Conservation (phyloP, 2,113 vertebrate species). For the Xyrauchen texanus region DNA sequence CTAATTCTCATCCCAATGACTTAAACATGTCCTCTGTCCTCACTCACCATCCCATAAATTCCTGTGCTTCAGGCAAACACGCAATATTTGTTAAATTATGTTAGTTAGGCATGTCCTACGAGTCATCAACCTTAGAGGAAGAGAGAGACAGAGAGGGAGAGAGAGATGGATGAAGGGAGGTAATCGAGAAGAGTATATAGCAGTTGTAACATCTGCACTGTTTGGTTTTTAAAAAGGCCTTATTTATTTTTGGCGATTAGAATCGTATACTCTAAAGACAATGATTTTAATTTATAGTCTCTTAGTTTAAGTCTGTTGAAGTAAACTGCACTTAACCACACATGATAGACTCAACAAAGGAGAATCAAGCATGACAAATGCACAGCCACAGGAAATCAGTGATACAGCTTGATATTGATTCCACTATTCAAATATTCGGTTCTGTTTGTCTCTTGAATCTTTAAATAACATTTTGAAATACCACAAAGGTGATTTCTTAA, state of each 20-base stretch:
- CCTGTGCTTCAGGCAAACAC: slow-evolving; percentile 57
- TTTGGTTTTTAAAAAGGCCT: slow-evolving; percentile 33
- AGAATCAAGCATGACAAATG: slow-evolving; percentile 32
- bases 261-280: slow-evolving; percentile 25
- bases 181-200: slow-evolving; percentile 18
- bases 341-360: slow-evolving; percentile 44
- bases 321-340: slow-evolving; percentile 42
- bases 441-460: neutral
- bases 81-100: slow-evolving; percentile 60
- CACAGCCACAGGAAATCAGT: slow-evolving; percentile 35
- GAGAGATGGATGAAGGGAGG: slow-evolving; percentile 15
- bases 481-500: neutral
- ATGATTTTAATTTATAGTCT: slow-evolving; percentile 41
- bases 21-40: slow-evolving; percentile 50
- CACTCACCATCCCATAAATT: slow-evolving; percentile 53
- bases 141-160: slow-evolving; percentile 12
- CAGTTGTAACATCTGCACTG: slow-evolving; percentile 40
- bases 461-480: neutral
- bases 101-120: slow-evolving; percentile 55
- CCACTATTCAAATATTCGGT: slow-evolving; percentile 8
- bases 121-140: slow-evolving; percentile 39
- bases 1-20: slow-evolving; percentile 31
- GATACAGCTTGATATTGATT: slow-evolving; percentile 33
- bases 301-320: slow-evolving; percentile 39
- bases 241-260: slow-evolving; percentile 43